Base-by-base conservation (phyloP, 2,113 vertebrate genomes). In the Hiodon alosoides region DNA sequence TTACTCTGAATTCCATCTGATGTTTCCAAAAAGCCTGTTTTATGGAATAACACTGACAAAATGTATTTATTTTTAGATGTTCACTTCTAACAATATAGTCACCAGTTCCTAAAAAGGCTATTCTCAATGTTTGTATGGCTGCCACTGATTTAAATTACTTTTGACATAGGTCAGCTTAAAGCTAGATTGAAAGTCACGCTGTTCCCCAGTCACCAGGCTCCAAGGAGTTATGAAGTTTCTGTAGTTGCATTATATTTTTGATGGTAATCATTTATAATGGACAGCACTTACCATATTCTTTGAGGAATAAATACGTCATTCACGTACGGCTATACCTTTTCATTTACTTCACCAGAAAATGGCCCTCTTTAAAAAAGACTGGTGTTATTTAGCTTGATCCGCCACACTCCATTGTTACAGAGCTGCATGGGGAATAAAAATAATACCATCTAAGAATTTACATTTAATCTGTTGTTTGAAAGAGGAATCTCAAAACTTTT, bases 101-200 rank as follows among this genome's bases (percentile, higher is more conserved):
- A 11, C 13, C 7, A 13, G 52, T 13, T 14, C 9, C 54, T 48
- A n/a, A 71, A 13, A 46, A 55, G 31, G 46, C 65, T n/a, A 6
- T 67, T 5, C 31, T 47, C 31, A 7, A 47, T 46, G 8, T 48
- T 47, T 67, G 65, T 67, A 7, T 2, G 65, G 17, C 31, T 31
- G 31, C 31, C 31, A 31, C 69, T 57, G 69, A 47, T 59, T 57
- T 71, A 58, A 59, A 59, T 71, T 57, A 47, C 69, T 46, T 7
- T 51, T 71, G 55, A 59, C 55, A 14, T 4, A 46, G 55, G 16
- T 69, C 68, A 46, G 17, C 68, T 55, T 50, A 16, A 51, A 55
- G 52, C 52, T 31, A 31, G 31, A 46, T 69, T 9, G 55, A 59
- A 47, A 13, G 46, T 31, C 16, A 17, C 46, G 17, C 14, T 71